Evolutionary conservation across 1,140 invertebrate species (phyloP).

Genomic region (Penaeus vannamei): DNA sequence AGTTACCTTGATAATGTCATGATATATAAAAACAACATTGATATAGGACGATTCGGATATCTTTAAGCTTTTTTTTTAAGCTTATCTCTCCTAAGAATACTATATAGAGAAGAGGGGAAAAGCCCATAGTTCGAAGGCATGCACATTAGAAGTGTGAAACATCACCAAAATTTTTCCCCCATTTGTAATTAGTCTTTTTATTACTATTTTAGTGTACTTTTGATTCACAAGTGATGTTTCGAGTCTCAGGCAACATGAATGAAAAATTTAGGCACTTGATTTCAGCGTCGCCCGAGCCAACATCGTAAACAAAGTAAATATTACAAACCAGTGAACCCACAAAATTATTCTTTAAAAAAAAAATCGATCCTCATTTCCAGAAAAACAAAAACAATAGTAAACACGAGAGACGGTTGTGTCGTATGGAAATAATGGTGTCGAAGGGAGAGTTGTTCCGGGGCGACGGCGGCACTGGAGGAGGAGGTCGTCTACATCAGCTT

Average conservation of each 20-base stretch:
- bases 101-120: not conserved
- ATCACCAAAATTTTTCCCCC: not conserved
- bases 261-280: conserved; percentile 19
- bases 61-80: not conserved
- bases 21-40: too few species aligned
- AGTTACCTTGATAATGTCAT: too few species aligned
- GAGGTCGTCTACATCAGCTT: conserved; percentile 80
- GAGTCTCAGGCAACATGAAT: not conserved
- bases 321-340: not conserved
- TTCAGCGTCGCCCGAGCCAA: not conserved
- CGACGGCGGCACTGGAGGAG: not conserved
- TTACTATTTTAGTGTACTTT: conserved; percentile 13
- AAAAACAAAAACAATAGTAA: not conserved
- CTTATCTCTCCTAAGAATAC: conserved; percentile 6
- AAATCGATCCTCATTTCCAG: not conserved
- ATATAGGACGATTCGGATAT: not conserved
- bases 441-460: not conserved
- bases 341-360: not conserved
- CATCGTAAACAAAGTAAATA: not conserved
- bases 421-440: too few species aligned
- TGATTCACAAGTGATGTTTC: not conserved
- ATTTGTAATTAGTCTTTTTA: not conserved
- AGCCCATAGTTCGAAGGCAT: conserved; percentile 7
- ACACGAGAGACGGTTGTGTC: too few species aligned
- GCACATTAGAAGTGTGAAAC: conserved; percentile 16